Base-by-base conservation (phyloP, 2,888 invertebrate genomes). In the Protonemura montana region DNA sequence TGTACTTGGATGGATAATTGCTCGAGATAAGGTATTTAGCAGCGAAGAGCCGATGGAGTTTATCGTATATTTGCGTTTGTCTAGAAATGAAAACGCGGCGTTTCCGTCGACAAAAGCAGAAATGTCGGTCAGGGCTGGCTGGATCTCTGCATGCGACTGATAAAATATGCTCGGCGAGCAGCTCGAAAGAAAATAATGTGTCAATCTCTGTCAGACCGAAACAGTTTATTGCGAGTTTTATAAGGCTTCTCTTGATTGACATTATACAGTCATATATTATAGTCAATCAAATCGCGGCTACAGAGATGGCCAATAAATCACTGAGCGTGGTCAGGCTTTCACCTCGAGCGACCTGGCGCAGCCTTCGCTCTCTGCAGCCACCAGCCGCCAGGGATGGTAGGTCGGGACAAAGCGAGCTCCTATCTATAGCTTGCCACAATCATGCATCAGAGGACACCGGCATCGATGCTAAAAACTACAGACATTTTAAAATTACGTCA, bases 161-260 rank as follows among this genome's bases (percentile, higher is more conserved):
- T 59, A 59, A 59, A 59, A 59, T 59, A 59, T 59, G 59, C 59
- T 1, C 59, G 16, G 59, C 59, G 59, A 59, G 21, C 1, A 3
- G 21, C 21, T 59, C 16, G 21, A 59, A 59, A 59, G 59, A 59
- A 59, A 59, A 59, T 59, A 59, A 59, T 59, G 59, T 59, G 59
- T 59, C 59, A 59, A 3, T 59, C 59, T 3, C 59, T 59, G 59
- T 59, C 59, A 59, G 59, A 59, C 16, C 21, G 59, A 21, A 59
- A 59, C 59, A 59, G 59, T 59, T 59, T 59, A 59, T 59, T 59
- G 59, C 59, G 59, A 59, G 59, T 59, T 59, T 59, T 59, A 59
- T 59, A 59, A 59, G 59, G 59, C 59, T 59, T 59, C 59, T 59
- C 59, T 13, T 59, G 59, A 59, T 59, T 59, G 59, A 59, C 59